A percentile compares a stretch with the other conserved stretches of the same genome.
phyloP scores from a whole-genome alignment of 92 coral and sea anemone species.

The Bergia puertoricense region DNA sequence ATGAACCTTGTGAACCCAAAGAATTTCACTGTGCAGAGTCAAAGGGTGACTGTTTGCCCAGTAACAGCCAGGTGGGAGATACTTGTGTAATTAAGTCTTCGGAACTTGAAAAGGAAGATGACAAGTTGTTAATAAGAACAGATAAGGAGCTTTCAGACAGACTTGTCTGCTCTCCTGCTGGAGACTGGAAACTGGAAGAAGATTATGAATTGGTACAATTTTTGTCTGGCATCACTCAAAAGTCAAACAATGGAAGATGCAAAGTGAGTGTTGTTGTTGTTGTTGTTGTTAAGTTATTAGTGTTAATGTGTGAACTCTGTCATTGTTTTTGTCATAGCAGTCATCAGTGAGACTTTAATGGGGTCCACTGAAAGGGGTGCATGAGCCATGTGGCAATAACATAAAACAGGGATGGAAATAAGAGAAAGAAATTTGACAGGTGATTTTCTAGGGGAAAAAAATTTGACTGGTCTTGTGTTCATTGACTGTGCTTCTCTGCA shows the following conservation, averaged over 20 bases:
- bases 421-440: too few relatives aligned
- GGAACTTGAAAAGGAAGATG: constrained; percentile 2
- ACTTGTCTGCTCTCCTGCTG: constrained; percentile 58
- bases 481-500: too few relatives aligned
- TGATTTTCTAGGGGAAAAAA: too few relatives aligned
- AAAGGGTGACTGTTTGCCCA: background rate
- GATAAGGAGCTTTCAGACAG: constrained; percentile 66
- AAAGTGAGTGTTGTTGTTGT: constrained; percentile 48
- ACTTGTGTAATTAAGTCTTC: background rate
- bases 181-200: constrained; percentile 74
- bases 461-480: too few relatives aligned
- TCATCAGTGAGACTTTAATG: background rate
- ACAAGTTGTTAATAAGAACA: constrained; percentile 50
- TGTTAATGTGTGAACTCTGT: background rate
- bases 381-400: too few relatives aligned
- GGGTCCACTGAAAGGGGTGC: too few relatives aligned
- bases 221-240: constrained; percentile 68
- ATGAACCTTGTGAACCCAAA: background rate
- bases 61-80: background rate
- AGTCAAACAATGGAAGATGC: constrained; percentile 72
- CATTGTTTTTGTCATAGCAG: background rate
- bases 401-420: too few relatives aligned
- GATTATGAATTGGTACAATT: constrained; percentile 81
- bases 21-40: background rate
- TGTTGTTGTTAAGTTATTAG: background rate